Evolutionary conservation across 2,797 vertebrate genomes (phyloP), one percentile per base, ranked within the genome.

Genomic region (Anisognathus igniventris): DNA sequence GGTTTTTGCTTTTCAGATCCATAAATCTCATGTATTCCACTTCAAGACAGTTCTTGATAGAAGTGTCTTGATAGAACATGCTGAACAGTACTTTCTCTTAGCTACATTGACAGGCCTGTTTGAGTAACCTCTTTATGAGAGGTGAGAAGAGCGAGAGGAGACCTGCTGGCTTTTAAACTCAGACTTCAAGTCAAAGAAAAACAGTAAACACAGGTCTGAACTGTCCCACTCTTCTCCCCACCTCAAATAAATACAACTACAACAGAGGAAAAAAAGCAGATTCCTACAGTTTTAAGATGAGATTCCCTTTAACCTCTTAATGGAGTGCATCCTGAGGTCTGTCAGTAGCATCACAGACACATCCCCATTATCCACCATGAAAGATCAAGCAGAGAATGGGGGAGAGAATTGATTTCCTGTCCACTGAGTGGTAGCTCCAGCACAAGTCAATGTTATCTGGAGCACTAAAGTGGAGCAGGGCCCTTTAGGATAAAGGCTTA

Each of bases 271-370:
- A 31, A 67, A 51, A 45, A 18, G 2, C 30, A 82, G 64, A 82
- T 84, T 89, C 24, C 24, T 91, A 40, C 21, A 71, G 42, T 73
- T 31, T 54, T 40, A 91, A 87, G 57, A 44, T 8, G 62, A 79
- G 33, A 76, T 83, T 96, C 74, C 61, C 53, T 92, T 86, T 93
- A 94, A 57, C 91, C 61, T 90, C 77, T 93, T 95, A 95, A 96
- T 92, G 86, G 80, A 68, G 68, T 85, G 57, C n/a, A 80, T 79
- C 88, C 91, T 92, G 80, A 82, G 31, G 14, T 84, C 96, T 97
- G 96, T 96, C 96, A 97, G 54, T 92, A 95, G 39, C 51, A 72
- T 97, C 93, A 86, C 64, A 75, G 76, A 91, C 96, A 95, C 96
- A 39, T 92, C 37, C 75, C 54, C 67, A 72, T 82, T 95, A 95